A percentile compares a stretch with the other conserved stretches of the same genome.
Conservation (phyloP, 2,797 vertebrate species). For the Spizella passerina region DNA sequence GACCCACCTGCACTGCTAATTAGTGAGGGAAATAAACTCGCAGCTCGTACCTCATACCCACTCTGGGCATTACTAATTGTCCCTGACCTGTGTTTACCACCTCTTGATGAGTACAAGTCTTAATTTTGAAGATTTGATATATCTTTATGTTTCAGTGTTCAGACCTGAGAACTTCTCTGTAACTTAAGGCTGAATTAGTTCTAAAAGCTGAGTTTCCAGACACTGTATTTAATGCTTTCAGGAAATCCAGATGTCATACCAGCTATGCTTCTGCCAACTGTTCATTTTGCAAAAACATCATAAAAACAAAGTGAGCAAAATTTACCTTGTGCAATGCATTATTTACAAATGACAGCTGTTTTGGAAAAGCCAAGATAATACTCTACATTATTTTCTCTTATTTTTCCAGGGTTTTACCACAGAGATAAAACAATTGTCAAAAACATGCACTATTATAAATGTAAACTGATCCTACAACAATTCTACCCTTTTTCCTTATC, state of each 20-base stretch:
- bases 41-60: not conserved
- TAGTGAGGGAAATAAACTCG: not conserved
- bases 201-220: not conserved
- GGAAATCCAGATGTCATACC: not conserved
- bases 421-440: not conserved
- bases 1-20: not conserved
- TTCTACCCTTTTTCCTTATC: not conserved
- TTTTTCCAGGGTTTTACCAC: not conserved
- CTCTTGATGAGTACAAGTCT: not conserved
- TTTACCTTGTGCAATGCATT: not conserved
- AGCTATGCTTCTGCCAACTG: not conserved
- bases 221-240: not conserved
- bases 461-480: not conserved
- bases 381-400: not conserved
- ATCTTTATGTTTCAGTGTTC: not conserved
- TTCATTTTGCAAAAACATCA: not conserved
- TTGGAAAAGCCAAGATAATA: not conserved
- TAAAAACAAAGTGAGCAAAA: not conserved
- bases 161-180: not conserved
- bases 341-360: conserved; percentile 23
- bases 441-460: not conserved
- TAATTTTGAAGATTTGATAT: not conserved
- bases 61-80: not conserved
- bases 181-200: not conserved
- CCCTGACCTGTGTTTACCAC: accelerated